phyloP scores from a whole-genome alignment of 2,888 invertebrate genomes.

The Cataglyphis rosenhaueri region DNA sequence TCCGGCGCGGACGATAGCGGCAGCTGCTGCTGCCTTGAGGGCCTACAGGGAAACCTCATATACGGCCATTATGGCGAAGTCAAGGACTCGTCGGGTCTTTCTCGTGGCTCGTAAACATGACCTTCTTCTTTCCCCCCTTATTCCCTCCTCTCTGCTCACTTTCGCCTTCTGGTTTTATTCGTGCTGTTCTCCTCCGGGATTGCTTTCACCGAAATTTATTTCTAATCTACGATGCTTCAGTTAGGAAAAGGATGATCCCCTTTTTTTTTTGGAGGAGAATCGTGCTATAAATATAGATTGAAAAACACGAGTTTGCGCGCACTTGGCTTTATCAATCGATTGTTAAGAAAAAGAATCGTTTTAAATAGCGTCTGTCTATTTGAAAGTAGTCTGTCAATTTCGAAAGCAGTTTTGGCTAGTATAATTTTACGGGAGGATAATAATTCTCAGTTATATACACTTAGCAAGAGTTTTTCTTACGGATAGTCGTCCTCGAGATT shows the following conservation, averaged over 20 bases:
- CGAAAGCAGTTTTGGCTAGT: background rate
- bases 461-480: background rate
- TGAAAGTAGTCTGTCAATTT: background rate
- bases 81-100: slow-evolving; percentile 49
- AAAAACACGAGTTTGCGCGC: background rate
- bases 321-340: background rate
- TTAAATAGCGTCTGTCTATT: background rate
- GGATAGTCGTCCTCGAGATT: background rate
- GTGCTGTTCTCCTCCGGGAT: background rate
- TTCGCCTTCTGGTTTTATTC: slow-evolving; percentile 6
- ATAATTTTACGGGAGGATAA: background rate
- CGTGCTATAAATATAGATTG: background rate
- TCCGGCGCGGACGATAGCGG: slow-evolving; percentile 64
- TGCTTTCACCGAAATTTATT: slow-evolving; percentile 43
- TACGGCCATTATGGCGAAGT: slow-evolving; percentile 58
- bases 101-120: slow-evolving; percentile 65
- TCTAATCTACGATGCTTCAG: slow-evolving; percentile 24
- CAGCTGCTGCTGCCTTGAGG: slow-evolving; percentile 59
- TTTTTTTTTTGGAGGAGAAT: background rate
- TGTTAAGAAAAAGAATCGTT: background rate
- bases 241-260: background rate
- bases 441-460: background rate
- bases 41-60: slow-evolving; percentile 64
- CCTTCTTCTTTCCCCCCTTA: slow-evolving; percentile 28
- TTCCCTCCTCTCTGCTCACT: background rate